A percentile compares a stretch with the other conserved stretches of the same genome.
phyloP scores from a whole-genome alignment of 92 coral and sea anemone species.

The Phymanthus crucifer region DNA sequence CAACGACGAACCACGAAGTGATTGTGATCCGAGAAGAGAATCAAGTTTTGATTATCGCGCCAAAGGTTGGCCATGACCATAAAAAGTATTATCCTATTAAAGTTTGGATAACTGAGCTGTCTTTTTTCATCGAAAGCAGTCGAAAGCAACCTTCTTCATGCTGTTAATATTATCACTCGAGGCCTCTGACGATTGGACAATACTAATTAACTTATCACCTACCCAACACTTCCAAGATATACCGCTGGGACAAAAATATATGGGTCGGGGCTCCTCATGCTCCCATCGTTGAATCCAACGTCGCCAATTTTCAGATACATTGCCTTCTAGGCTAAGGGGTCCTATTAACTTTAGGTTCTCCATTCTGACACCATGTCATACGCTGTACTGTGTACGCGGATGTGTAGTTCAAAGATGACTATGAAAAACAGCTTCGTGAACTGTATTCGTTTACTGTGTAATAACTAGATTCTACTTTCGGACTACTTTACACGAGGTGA shows the following conservation, averaged over 20 bases:
- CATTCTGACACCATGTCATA: too few relatives aligned
- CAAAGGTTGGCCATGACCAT: not conserved
- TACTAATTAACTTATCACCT: not conserved
- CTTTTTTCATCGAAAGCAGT: not conserved
- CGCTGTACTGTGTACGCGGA: too few relatives aligned
- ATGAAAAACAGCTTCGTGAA: too few relatives aligned
- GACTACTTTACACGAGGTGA: too few relatives aligned
- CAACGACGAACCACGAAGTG: not conserved
- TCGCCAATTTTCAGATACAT: not conserved
- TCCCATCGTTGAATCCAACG: too few relatives aligned
- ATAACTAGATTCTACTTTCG: too few relatives aligned
- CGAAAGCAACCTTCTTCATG: not conserved
- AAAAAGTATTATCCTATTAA: not conserved
- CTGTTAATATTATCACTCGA: not conserved
- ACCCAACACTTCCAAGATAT: not conserved
- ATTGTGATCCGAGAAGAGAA: not conserved
- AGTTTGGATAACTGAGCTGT: not conserved
- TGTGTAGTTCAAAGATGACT: too few relatives aligned
- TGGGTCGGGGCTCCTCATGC: not conserved
- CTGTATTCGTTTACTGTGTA: too few relatives aligned
- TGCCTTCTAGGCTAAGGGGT: too few relatives aligned
- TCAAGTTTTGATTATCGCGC: conserved; percentile 1
- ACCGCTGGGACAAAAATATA: not conserved
- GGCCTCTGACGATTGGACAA: not conserved
- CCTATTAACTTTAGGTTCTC: too few relatives aligned